Percentiles rank a stretch among this genome's conserved stretches.
Evolutionary conservation across 2,113 vertebrate species (phyloP).

Genomic region (Bagarius yarrelli): DNA sequence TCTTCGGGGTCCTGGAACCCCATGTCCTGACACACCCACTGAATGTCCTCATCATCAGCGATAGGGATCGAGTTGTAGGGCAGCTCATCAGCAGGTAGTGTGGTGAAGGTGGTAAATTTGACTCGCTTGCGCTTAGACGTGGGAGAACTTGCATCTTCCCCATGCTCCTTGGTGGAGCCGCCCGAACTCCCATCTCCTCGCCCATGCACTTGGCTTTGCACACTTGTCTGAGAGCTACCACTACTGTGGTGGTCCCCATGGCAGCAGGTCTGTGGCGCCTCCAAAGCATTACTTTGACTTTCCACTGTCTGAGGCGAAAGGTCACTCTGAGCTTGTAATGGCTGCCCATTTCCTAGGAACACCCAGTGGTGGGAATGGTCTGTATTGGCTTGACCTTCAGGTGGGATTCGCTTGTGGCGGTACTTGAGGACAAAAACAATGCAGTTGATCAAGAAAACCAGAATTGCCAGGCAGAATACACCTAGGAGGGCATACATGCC

Average conservation of each 20-base stretch:
- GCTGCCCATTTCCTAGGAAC: slow-evolving; percentile 94
- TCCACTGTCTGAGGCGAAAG: slow-evolving; percentile 86
- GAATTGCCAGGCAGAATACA: slow-evolving; percentile 95
- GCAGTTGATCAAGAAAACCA: slow-evolving; percentile 99
- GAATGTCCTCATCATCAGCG: slow-evolving; percentile 91
- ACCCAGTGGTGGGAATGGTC: slow-evolving; percentile 99
- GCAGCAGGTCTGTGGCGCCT: slow-evolving; percentile 87
- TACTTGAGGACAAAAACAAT: slow-evolving; percentile 97
- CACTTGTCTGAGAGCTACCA: slow-evolving; percentile 93
- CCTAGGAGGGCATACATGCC: slow-evolving; percentile 97
- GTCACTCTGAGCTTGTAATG: slow-evolving; percentile 84
- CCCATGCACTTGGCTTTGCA: slow-evolving; percentile 94
- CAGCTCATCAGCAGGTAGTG: slow-evolving; percentile 89
- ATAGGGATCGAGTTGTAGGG: slow-evolving; percentile 95
- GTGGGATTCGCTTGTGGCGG: slow-evolving; percentile 91
- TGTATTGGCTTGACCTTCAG: slow-evolving; percentile 95
- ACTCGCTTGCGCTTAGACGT: slow-evolving; percentile 97
- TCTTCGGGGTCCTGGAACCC: slow-evolving; percentile 89
- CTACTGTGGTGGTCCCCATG: slow-evolving; percentile 93
- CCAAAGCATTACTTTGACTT: slow-evolving; percentile 81
- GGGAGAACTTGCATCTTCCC: slow-evolving; percentile 90
- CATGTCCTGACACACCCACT: slow-evolving; percentile 97
- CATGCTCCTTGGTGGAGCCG: slow-evolving; percentile 87
- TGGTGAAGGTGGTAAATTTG: slow-evolving; percentile 97
- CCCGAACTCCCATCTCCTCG: slow-evolving; percentile 90